Conservation (phyloP, 2,113 vertebrate genomes). For the Erythrocercus mccallii region DNA sequence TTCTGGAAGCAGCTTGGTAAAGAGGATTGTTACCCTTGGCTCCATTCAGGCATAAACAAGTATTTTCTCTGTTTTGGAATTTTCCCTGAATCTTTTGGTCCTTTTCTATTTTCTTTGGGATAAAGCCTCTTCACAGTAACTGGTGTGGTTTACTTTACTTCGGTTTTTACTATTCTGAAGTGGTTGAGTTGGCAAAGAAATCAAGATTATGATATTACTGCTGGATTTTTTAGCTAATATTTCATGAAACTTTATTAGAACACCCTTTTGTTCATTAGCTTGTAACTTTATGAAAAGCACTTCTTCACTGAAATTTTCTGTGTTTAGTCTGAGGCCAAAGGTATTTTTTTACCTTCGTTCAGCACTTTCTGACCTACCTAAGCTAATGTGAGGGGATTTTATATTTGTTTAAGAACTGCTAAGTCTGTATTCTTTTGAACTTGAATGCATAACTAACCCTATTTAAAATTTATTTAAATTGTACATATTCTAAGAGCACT, state of each 20-base stretch:
- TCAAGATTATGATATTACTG: not conserved
- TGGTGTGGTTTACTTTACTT: not conserved
- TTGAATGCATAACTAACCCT: not conserved
- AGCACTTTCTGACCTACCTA: not conserved
- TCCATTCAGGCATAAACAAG: not conserved
- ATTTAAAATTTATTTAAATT: not conserved
- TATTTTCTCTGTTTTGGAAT: not conserved
- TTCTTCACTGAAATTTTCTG: not conserved
- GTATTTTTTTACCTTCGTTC: not conserved
- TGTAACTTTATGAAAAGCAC: not conserved
- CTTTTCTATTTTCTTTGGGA: not conserved
- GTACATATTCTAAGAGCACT: not conserved
- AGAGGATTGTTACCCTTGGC: not conserved
- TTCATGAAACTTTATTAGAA: not conserved
- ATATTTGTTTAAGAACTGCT: not conserved
- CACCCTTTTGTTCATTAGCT: not conserved
- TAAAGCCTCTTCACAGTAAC: not conserved
- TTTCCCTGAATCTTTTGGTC: not conserved
- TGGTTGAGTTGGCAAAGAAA: conserved; percentile 7
- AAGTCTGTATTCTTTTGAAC: not conserved
- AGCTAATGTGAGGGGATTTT: not conserved
- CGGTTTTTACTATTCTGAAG: not conserved
- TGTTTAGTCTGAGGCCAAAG: not conserved
- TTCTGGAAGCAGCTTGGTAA: conserved; percentile 7
- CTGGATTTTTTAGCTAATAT: not conserved